phyloP scores from a whole-genome alignment of 2,797 vertebrate genomes.

The Huso huso region DNA sequence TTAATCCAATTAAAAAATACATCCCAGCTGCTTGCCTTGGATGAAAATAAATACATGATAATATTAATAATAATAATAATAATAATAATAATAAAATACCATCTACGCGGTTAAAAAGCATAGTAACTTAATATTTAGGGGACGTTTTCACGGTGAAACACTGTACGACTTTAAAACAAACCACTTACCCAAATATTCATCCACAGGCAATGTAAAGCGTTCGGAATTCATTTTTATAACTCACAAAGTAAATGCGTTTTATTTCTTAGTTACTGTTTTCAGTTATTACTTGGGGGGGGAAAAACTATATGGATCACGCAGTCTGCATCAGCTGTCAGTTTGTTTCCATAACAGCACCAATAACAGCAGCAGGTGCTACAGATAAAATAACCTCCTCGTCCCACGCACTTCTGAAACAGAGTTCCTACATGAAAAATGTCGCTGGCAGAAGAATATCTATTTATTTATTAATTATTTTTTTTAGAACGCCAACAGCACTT shows the following conservation, averaged over 20 bases:
- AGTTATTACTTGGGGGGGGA: no score
- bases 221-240: background rate
- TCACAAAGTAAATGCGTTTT: no score
- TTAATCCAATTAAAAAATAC: no score
- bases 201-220: constrained; percentile 4
- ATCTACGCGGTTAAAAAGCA: no score
- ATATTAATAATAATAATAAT: no score
- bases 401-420: background rate
- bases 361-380: background rate
- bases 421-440: background rate
- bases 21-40: no score
- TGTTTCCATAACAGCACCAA: background rate
- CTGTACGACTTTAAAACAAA: background rate
- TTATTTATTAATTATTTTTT: background rate
- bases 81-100: no score
- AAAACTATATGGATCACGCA: no score
- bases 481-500: background rate
- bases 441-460: background rate
- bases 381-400: background rate
- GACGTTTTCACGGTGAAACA: no score
- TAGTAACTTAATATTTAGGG: no score
- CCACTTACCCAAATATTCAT: constrained; percentile 13
- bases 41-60: no score
- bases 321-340: background rate
- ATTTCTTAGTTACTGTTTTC: no score